Percentiles rank a stretch among this genome's conserved stretches.
phyloP scores from a whole-genome alignment of 2,888 invertebrate species.

The Smittia aterrima region DNA sequence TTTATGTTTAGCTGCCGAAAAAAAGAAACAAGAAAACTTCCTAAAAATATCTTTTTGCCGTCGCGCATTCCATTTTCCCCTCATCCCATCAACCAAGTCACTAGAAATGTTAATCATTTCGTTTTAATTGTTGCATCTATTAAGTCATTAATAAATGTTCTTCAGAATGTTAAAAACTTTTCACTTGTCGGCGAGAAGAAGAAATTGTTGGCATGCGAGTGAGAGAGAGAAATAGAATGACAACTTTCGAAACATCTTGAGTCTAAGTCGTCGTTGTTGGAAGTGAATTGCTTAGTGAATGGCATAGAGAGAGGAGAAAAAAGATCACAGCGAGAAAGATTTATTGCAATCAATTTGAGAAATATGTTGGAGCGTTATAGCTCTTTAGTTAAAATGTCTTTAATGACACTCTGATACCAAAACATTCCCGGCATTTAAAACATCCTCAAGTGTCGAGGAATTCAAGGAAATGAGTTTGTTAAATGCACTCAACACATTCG shows the following conservation, averaged over 20 bases:
- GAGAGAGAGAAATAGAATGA: constrained; percentile 9
- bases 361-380: constrained; percentile 27
- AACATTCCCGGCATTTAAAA: constrained; percentile 5
- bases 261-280: neutral
- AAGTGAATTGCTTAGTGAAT: neutral
- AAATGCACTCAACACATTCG: neutral
- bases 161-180: neutral
- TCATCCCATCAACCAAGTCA: neutral
- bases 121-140: constrained; percentile 39
- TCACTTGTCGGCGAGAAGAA: constrained; percentile 17
- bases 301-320: neutral
- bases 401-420: constrained; percentile 19
- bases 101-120: constrained; percentile 19
- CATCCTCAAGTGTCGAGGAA: neutral
- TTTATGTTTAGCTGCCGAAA: neutral
- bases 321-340: constrained; percentile 31
- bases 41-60: constrained; percentile 21
- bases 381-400: constrained; percentile 35
- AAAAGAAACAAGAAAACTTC: neutral
- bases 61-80: neutral
- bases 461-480: constrained; percentile 17
- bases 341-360: constrained; percentile 41
- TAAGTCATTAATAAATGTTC: constrained; percentile 34
- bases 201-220: constrained; percentile 1
- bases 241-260: constrained; percentile 23